Base-by-base conservation (phyloP, 1,140 invertebrate genomes). In the Nasonia giraulti region DNA sequence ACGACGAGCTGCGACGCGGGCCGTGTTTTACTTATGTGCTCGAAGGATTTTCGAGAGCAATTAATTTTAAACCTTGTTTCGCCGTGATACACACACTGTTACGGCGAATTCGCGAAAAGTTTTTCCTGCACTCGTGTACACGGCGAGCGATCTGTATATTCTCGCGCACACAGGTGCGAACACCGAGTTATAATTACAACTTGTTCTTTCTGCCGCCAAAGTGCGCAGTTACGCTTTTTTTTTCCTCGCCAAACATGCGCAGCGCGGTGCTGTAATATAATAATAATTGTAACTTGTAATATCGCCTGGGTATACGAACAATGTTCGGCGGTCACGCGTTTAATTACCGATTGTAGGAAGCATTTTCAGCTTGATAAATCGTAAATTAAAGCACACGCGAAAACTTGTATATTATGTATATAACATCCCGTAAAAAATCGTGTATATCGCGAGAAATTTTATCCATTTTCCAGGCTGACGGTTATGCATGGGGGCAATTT, bases 21-120 rank as follows among this genome's bases (percentile, higher is more conserved):
- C 27, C 7, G 6, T 44, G 33, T 8, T 10, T 8, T 44, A 44
- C 7, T 44, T 44, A 73, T 20, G 66, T 81, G n/a, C 80, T 50
- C 12, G 31, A 80, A 69, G 37, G n/a, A 1, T 80, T 68, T 80
- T 44, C 62, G 62, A 68, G 33, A 27, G 33, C 62, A 68, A 80
- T 80, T 80, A 69, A 80, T 80, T 68, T 80, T 69, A 69, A 80
- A 62, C 14, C 47, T 20, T n/a, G 44, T 50, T 27, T 27, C 10
- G 40, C n/a, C 44, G 33, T 66, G 76, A 33, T 66, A 8, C 12
- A 78, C 62, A 8, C 12, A 78, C 37, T 47, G 40, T 50, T 40
- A 75, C 31, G 12, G 31, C 4, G n/a, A 75, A 33, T 40, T 33
- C 17, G 14, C 10, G 27, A 8, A 40, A 75, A 40, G 1, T 75